Base-by-base conservation (phyloP, 2,113 vertebrate species). In the Amblyornis subalaris region DNA sequence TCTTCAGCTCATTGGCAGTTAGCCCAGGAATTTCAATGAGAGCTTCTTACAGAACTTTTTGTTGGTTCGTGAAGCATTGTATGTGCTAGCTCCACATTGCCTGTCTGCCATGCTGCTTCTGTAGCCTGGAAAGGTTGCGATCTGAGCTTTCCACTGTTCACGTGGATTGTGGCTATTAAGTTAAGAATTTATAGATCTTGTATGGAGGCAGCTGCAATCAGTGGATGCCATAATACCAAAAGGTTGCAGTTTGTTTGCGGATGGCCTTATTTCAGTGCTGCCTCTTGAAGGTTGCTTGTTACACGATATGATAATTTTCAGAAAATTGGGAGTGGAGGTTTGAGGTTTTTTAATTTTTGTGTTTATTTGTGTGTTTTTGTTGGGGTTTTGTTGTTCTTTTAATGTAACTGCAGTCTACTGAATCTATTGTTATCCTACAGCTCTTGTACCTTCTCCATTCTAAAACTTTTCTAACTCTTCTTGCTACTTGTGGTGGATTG, bases 61-160 rank as follows among this genome's bases (percentile, higher is more conserved):
- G 44, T 69, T 77, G 45, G 4, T 74, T 88, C 53, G 74, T 65
- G 61, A 36, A n/a, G 14, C 9, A 2, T 4, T 65, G 9, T 65
- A 9, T 45, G 13, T 19, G 17, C 61, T 62, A 14, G 31, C 31
- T 72, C 12, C 11, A 1, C 10, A 5, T 31, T 58, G 42, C 24
- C 1, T 4, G 54, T 85, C 25, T 88, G 33, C 66, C 33, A 1
- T 64, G 53, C 66, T 72, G 33, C 4, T 9, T 18, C 48, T 82
- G 29, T 38, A 58, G 48, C 38, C 40, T 0, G 1, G 23, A 23
- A 75, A 26, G 44, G 28, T 10, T 58, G 44, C 26, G 14, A 7
- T 40, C 8, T 3, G 33, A 21, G 9, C 36, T 83, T 38, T 48
- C 22, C 3, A 1, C 7, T 64, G 3, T 33, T 69, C 0, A 0